Evolutionary conservation across 2,888 invertebrate genomes (phyloP), one percentile per base, ranked within the genome.

Genomic region (Conops quadrifasciatus): DNA sequence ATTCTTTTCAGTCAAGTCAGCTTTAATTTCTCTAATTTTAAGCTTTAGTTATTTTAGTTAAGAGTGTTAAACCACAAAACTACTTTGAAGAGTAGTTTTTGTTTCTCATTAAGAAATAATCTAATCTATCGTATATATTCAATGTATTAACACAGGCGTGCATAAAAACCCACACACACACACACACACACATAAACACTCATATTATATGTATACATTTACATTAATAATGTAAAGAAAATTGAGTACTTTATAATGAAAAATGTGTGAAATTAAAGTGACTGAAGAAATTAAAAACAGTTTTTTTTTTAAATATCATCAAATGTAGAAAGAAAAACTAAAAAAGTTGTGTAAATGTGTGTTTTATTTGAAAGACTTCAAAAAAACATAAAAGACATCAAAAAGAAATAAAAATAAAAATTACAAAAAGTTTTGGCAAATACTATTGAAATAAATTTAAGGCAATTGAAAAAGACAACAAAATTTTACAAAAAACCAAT

Each of bases 141-240:
- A 62, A 68, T 68, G 68, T 51, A 51, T 62, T 68, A 62, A n/a
- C n/a, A n/a, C 24, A 56, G 51, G 9, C 9, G 36, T 36, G 36
- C 36, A 36, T 36, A 36, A 9, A 36, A 36, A 36, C 9, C 51
- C 30, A 49, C 59, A 24, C 47, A 19, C 7, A 53, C 9, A 53
- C 13, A 53, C 24, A 67, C 45, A 69, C 15, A 72, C 60, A 70
- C 65, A 72, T 30, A 60, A 60, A 60, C 43, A 64, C 24, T 63
- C 66, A 67, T 62, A 71, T 71, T 24, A 71, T 15, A 70, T 47
- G 64, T 70, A 75, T 72, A 71, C 72, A 73, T 63, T 65, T 26
- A 56, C 62, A 49, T 64, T 58, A 9, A 74, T 71, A 72, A 71
- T 73, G 69, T 51, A 60, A 68, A 60, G n/a, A 62, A 69, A 71